Conservation (phyloP, 2,888 invertebrate species). For the Philaethria dido region DNA sequence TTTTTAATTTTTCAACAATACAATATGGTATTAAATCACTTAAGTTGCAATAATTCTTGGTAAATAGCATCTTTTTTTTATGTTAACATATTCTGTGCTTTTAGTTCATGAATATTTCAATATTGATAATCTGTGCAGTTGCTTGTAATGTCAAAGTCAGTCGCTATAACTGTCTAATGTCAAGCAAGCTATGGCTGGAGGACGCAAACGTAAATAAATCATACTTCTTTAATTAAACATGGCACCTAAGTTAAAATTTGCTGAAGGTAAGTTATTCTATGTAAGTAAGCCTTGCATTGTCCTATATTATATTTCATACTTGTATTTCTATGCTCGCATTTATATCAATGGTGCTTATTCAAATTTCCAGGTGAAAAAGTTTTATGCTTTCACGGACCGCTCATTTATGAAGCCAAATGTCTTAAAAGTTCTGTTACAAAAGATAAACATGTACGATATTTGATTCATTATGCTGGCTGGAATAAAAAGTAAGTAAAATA, state of each 20-base stretch:
- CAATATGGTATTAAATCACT: no score
- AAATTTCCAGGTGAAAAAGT: conserved; percentile 91
- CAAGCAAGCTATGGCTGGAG: conserved; percentile 15
- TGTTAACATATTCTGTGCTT: background rate
- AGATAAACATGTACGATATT: conserved; percentile 94
- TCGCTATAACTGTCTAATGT: background rate
- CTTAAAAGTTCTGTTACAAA: conserved; percentile 91
- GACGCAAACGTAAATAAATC: conserved; percentile 32
- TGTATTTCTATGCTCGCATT: background rate
- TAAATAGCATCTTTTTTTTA: background rate
- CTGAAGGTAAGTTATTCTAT: conserved; percentile 80
- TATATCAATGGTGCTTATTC: conserved; percentile 19
- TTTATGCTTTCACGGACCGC: conserved; percentile 97
- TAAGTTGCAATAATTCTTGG: no score
- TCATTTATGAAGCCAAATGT: conserved; percentile 98
- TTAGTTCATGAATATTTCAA: background rate
- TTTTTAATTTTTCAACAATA: no score
- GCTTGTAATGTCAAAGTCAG: background rate
- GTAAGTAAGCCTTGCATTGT: background rate
- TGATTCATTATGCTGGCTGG: conserved; percentile 99
- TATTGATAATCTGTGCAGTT: background rate
- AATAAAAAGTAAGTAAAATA: conserved; percentile 92
- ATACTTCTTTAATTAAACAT: conserved; percentile 51
- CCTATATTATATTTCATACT: background rate
- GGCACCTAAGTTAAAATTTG: conserved; percentile 89